phyloP scores from a whole-genome alignment of 2,797 vertebrate species.

The Mus minutoides region DNA sequence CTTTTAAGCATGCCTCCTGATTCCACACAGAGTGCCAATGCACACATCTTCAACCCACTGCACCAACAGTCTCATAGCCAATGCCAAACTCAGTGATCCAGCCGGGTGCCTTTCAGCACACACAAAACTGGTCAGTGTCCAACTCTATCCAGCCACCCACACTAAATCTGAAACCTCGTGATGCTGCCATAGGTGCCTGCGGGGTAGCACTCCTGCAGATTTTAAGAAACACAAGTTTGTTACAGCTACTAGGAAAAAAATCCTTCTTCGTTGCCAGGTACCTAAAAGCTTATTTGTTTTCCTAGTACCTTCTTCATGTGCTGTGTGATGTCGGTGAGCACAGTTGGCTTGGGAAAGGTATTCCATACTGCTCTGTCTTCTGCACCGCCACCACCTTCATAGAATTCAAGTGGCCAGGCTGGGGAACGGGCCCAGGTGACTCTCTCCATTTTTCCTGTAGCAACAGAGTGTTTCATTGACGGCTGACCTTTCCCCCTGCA shows the following conservation, averaged over 20 bases:
- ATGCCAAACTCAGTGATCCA: constrained; percentile 25
- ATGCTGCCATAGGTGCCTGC: constrained; percentile 65
- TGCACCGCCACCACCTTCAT: neutral
- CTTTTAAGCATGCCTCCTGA: constrained; percentile 73
- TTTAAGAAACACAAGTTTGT: constrained; percentile 50
- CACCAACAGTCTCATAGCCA: constrained; percentile 52
- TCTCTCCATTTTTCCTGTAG: constrained; percentile 48
- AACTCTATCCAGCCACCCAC: constrained; percentile 69
- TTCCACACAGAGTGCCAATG: constrained; percentile 67
- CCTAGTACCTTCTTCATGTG: constrained; percentile 25
- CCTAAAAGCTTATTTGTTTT: constrained; percentile 51
- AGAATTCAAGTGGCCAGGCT: constrained; percentile 33
- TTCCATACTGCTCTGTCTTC: constrained; percentile 48
- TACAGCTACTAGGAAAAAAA: constrained; percentile 29
- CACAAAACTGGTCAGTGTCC: constrained; percentile 73
- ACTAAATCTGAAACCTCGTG: constrained; percentile 65
- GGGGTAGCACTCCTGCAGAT: constrained; percentile 61
- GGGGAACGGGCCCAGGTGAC: constrained; percentile 50
- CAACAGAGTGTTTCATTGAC: constrained; percentile 49
- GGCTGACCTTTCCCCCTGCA: constrained; percentile 74
- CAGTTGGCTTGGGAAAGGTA: constrained; percentile 19
- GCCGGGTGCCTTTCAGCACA: constrained; percentile 68
- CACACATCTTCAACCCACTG: constrained; percentile 73
- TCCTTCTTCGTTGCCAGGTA: neutral
- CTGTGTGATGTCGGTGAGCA: neutral